phyloP scores from a whole-genome alignment of 2,797 vertebrate genomes.

The Oreonectes daqikongensis region DNA sequence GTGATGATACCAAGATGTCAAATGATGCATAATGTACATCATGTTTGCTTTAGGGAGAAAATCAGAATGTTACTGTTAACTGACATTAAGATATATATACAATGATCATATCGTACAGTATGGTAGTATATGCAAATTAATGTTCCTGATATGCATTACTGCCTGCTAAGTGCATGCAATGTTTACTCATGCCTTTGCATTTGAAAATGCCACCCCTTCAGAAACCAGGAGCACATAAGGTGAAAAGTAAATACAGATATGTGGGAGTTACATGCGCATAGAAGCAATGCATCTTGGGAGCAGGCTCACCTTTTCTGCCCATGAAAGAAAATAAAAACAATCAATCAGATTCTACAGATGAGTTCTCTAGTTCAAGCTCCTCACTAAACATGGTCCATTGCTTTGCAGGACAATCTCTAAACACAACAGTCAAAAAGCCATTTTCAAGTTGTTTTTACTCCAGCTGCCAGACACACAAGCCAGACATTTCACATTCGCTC shows the following conservation, averaged over 20 bases:
- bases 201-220: slow-evolving; percentile 4
- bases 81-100: too few species aligned
- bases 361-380: slow-evolving; percentile 12
- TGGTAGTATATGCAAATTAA: too few species aligned
- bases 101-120: too few species aligned
- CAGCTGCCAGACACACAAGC: background rate
- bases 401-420: slow-evolving; percentile 16
- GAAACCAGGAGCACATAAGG: background rate
- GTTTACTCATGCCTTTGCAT: background rate
- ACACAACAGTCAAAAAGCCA: slow-evolving; percentile 9
- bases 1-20: slow-evolving; percentile 1
- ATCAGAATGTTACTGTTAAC: background rate
- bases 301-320: slow-evolving; percentile 25
- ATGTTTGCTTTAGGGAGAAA: background rate
- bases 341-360: slow-evolving; percentile 24
- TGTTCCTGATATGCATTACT: too few species aligned
- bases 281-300: slow-evolving; percentile 37
- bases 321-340: slow-evolving; percentile 25
- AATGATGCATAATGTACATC: background rate
- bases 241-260: background rate
- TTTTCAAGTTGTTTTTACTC: slow-evolving; percentile 16
- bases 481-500: slow-evolving; percentile 20
- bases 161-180: background rate
- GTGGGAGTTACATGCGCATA: background rate
- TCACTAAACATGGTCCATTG: slow-evolving; percentile 36